Conservation (phyloP, 2,113 vertebrate genomes). For the Hippocampus zosterae region DNA sequence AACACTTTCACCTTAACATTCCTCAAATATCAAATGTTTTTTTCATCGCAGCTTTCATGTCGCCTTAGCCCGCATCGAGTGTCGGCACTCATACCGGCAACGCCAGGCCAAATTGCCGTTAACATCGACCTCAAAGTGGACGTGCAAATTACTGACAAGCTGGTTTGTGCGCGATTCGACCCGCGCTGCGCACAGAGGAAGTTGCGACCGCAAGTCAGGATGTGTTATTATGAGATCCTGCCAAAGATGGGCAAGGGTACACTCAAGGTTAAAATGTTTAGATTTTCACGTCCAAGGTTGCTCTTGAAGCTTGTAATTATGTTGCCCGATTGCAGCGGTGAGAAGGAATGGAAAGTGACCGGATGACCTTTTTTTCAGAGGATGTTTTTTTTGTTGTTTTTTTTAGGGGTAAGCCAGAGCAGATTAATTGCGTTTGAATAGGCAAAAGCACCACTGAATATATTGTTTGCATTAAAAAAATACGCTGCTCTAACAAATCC, state of each 20-base stretch:
- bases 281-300: slow-evolving; percentile 19
- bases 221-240: not conserved
- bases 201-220: not conserved
- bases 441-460: not conserved
- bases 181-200: not conserved
- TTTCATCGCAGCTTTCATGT: not conserved
- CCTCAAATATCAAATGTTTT: slow-evolving; percentile 66
- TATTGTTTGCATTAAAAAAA: no score
- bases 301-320: not conserved
- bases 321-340: not conserved
- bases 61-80: not conserved
- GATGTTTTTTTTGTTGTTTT: no score
- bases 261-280: slow-evolving; percentile 11
- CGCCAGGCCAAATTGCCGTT: not conserved
- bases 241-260: not conserved
- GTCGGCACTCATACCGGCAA: not conserved
- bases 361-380: not conserved
- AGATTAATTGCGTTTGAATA: no score
- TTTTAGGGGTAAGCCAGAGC: no score
- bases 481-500: no score
- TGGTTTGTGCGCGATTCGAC: not conserved
- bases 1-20: slow-evolving; percentile 63
- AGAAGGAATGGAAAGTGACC: not conserved
- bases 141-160: not conserved
- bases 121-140: not conserved